Conservation (phyloP, 2,113 vertebrate genomes). For the Aspiorhynchus laticeps region DNA sequence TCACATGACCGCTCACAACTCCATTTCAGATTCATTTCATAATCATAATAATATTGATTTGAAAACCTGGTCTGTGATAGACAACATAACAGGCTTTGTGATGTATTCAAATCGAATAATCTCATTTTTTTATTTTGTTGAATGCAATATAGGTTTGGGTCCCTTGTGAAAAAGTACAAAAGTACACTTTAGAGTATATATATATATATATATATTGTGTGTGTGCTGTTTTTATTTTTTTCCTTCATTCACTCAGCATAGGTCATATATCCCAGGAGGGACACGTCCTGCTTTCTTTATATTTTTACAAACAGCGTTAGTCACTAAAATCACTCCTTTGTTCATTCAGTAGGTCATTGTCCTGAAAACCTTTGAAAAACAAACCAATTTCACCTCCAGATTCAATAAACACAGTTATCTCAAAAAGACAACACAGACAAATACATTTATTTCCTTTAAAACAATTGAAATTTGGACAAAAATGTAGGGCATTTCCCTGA, state of each 20-base stretch:
- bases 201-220: too few species aligned
- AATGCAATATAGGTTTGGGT: background rate
- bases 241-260: background rate
- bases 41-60: slow-evolving; percentile 3
- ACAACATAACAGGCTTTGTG: background rate
- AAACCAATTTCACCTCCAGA: background rate
- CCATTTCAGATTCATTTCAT: slow-evolving; percentile 22
- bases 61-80: background rate
- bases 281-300: background rate
- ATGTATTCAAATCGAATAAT: background rate
- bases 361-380: slow-evolving; percentile 3
- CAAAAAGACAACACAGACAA: background rate
- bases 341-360: background rate
- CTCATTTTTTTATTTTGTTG: background rate
- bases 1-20: background rate
- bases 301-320: slow-evolving; percentile 7
- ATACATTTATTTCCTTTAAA: background rate
- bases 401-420: background rate
- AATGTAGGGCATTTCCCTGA: slow-evolving; percentile 23
- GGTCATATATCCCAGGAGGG: background rate
- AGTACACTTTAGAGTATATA: background rate
- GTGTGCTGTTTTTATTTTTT: too few species aligned
- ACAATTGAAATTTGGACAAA: background rate
- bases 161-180: background rate
- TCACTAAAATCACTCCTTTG: background rate